These are phyloP conservation scores for Venustoraphidia nigricollis DNA, from an alignment of 2,888 invertebrate species.

Conservation along the genomic window DNA sequence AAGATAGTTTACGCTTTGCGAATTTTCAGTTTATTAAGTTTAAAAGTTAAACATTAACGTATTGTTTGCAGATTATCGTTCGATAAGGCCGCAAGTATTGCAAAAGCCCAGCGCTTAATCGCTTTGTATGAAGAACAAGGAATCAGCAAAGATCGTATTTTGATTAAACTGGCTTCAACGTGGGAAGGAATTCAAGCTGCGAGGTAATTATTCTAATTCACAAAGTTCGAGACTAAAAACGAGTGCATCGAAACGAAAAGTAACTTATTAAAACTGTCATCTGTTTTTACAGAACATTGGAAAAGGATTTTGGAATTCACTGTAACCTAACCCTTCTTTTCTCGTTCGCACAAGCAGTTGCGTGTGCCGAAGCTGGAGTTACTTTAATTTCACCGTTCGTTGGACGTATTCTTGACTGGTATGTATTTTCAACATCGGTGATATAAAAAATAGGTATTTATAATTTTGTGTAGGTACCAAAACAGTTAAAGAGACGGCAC, in stretches of 20 bases:
- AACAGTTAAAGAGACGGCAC: not conserved
- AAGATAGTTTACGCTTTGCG: no score
- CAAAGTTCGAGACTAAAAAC: no score
- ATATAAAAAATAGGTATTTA: not conserved
- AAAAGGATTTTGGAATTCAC: slow-evolving; percentile 84
- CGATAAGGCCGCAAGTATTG: slow-evolving; percentile 79
- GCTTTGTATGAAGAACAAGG: slow-evolving; percentile 80
- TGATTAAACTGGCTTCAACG: slow-evolving; percentile 95
- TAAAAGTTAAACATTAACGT: slow-evolving; percentile 6
- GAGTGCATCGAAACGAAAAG: not conserved
- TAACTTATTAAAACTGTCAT: not conserved
- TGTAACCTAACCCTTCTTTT: slow-evolving; percentile 96
- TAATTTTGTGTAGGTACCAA: not conserved
- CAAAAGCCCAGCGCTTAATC: slow-evolving; percentile 79
- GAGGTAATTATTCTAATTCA: slow-evolving; percentile 39
- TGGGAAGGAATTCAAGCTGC: slow-evolving; percentile 99
- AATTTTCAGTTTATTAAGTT: no score
- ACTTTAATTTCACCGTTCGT: slow-evolving; percentile 99
- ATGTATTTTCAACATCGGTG: slow-evolving; percentile 14
- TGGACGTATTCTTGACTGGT: slow-evolving; percentile 96
- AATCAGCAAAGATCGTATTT: slow-evolving; percentile 78
- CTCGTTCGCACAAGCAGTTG: slow-evolving; percentile 90
- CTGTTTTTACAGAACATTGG: slow-evolving; percentile 53
- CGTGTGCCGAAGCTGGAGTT: slow-evolving; percentile 94
- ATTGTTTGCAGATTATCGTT: slow-evolving; percentile 67